Evolutionary conservation across 2,113 vertebrate species (phyloP), one percentile per base, ranked within the genome.

Genomic region (Podocnemis expansa): DNA sequence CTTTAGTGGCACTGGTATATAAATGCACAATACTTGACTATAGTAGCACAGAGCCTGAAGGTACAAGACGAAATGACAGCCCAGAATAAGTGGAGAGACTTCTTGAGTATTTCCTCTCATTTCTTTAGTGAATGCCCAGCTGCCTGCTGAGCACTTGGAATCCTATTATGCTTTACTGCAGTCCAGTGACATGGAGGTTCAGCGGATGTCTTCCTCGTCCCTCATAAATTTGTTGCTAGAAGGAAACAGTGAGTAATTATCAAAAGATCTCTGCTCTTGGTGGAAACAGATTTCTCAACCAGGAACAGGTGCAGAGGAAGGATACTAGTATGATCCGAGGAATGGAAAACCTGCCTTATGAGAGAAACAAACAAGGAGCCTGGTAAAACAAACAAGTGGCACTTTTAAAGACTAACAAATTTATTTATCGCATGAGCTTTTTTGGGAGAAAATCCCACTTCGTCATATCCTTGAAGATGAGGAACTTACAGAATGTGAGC

Each of bases 171-270:
- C 96, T n/a, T 95, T 99, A 82, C 89, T 99, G 55, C 90, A 98
- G 58, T 99, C 98, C 82, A 27, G 91, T 87, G 98, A 98, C 89
- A 89, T 98, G 91, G 97, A 98, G 52, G 98, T 99, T 84, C 98
- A 98, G 80, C 98, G 98, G 90, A 98, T 97, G 55, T 94, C 97
- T 87, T 98, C 97, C 49, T 97, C 98, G 43, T 97, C 98, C 1
- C 96, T 99, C 90, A 98, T 98, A 79, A 98, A 97, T 93, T 98
- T 99, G 83, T 96, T 99, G 45, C 93, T 98, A 34, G 98, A 98
- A 91, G 97, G 97, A 93, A 98, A 98, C 43, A 96, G 98, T 99
- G 94, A 98, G 98, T 90, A 70, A 95, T 92, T 78, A 90, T 54
- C 5, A 38, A n/a, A 1, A 27, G 47, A 24, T 49, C 45, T 84